Percentiles rank a stretch among this genome's conserved stretches.
These are phyloP conservation scores for Celastrina argiolus DNA, from an alignment of 2,888 invertebrate genomes.

Conservation along the genomic window DNA sequence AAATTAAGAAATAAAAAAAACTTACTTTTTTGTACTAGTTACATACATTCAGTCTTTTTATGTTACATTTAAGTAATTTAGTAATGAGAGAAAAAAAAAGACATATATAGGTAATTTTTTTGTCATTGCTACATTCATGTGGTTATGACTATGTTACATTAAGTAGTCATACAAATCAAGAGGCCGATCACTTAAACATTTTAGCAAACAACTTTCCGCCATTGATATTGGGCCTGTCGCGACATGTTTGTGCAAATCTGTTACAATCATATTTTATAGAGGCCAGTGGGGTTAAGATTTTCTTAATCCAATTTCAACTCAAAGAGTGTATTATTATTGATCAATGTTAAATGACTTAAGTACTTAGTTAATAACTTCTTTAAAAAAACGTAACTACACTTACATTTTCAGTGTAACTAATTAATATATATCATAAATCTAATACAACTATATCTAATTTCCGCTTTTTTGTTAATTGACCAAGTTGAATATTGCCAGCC, in stretches of 20 bases:
- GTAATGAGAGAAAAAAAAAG: too few species aligned
- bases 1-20: too few species aligned
- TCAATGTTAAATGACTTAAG: neutral
- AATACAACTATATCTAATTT: neutral
- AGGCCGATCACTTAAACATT: neutral
- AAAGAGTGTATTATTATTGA: neutral
- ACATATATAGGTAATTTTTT: too few species aligned
- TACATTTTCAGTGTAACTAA: too few species aligned
- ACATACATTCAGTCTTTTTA: too few species aligned
- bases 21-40: too few species aligned
- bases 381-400: too few species aligned
- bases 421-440: neutral
- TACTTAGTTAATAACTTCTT: too few species aligned
- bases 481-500: neutral
- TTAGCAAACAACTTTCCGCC: slow-evolving; percentile 9
- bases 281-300: neutral
- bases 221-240: slow-evolving; percentile 33
- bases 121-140: neutral
- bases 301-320: neutral
- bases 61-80: too few species aligned
- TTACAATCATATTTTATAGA: slow-evolving; percentile 28
- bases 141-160: neutral
- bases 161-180: neutral
- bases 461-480: neutral
- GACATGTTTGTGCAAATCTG: slow-evolving; percentile 40